Conservation (phyloP, 2,888 invertebrate species). For the Eupithecia inturbata region DNA sequence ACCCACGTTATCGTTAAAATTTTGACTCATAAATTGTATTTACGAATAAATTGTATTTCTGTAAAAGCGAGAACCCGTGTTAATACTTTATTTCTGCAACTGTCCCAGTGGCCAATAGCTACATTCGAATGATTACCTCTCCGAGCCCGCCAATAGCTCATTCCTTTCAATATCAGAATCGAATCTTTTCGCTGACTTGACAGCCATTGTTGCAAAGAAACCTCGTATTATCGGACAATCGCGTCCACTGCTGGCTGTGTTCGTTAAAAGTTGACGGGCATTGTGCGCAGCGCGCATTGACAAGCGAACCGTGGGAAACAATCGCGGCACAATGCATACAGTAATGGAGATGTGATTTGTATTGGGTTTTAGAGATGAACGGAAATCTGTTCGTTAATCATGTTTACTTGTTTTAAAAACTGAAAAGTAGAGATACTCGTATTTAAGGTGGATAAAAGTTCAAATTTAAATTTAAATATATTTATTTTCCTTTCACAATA, state of each 20-base stretch:
- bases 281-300: conserved; percentile 34
- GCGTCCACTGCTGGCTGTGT: conserved; percentile 35
- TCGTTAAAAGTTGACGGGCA: conserved; percentile 40
- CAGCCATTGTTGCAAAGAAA: conserved; percentile 34
- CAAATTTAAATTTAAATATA: too few relatives aligned
- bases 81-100: background rate
- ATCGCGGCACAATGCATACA: conserved; percentile 31
- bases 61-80: background rate
- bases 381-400: background rate
- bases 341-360: conserved; percentile 18
- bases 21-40: background rate
- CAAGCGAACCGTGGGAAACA: conserved; percentile 37
- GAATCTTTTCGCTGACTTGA: conserved; percentile 24
- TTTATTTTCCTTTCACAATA: too few relatives aligned
- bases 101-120: background rate
- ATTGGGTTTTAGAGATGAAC: conserved; percentile 19
- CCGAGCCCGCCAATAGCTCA: conserved; percentile 13
- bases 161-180: conserved; percentile 18
- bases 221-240: conserved; percentile 33
- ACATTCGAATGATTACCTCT: background rate
- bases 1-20: background rate
- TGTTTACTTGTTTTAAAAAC: background rate
- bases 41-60: background rate
- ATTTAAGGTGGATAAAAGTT: too few relatives aligned
- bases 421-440: too few relatives aligned